Evolutionary conservation across 2,888 invertebrate species (phyloP).

Genomic region (Myopa tessellatipennis): DNA sequence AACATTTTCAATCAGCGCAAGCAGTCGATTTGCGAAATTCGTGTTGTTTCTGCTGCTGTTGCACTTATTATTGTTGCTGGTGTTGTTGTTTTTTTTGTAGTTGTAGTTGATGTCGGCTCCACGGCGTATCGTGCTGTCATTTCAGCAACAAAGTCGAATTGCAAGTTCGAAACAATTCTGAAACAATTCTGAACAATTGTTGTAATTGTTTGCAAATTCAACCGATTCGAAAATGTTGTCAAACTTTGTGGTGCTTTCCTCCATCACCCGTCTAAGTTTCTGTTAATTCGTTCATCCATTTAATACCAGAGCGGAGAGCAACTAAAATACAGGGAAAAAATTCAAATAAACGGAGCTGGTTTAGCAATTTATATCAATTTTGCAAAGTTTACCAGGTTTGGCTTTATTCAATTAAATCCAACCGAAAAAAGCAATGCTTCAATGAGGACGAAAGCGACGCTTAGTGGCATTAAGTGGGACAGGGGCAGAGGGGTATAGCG

Average conservation of each 20-base stretch:
- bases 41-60: not conserved
- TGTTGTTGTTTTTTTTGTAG: not conserved
- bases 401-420: slow-evolving; percentile 31
- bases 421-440: slow-evolving; percentile 7
- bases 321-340: not conserved
- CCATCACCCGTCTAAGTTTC: no score
- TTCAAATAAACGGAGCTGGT: not conserved
- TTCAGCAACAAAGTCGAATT: no score
- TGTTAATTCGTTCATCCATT: no score
- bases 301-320: not conserved
- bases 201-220: slow-evolving; percentile 6
- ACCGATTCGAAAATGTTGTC: not conserved
- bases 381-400: slow-evolving; percentile 19
- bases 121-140: not conserved
- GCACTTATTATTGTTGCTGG: not conserved
- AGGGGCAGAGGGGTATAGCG: no score
- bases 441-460: not conserved
- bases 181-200: slow-evolving; percentile 6
- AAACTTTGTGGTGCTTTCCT: not conserved
- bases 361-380: not conserved
- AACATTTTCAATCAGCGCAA: slow-evolving; percentile 28
- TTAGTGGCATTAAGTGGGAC: no score
- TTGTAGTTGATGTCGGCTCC: not conserved
- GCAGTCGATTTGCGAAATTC: slow-evolving; percentile 6
- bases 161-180: not conserved